A percentile compares a stretch with the other conserved stretches of the same genome.
Evolutionary conservation across 2,888 invertebrate species (phyloP).

Genomic region (Epirrita christyi): DNA sequence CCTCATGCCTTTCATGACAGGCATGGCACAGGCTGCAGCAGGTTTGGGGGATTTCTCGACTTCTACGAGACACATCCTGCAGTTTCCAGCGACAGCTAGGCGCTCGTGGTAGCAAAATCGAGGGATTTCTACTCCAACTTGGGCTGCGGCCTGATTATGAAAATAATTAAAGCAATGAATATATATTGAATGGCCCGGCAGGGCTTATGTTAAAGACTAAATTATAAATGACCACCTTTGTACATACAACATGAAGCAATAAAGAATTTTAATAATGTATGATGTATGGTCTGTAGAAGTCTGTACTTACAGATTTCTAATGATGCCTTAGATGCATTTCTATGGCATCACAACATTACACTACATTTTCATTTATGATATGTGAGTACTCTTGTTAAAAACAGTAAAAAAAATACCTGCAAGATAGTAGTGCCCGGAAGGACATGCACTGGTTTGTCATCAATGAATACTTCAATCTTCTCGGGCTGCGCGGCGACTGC

Average conservation of each 20-base stretch:
- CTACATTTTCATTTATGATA: no score
- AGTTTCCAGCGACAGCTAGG: constrained; percentile 99
- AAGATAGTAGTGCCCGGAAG: constrained; percentile 98
- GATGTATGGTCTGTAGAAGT: no score
- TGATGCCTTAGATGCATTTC: no score
- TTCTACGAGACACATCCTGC: constrained; percentile 99
- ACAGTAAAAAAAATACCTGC: constrained; percentile 86
- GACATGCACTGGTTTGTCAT: constrained; percentile 97
- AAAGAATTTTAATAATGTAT: no score
- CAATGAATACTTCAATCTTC: constrained; percentile 97
- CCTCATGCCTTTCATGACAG: constrained; percentile 99
- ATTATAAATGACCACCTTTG: no score
- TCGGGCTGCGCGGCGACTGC: constrained; percentile 86
- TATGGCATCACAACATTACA: no score
- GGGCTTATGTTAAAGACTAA: no score
- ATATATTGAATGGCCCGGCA: background rate
- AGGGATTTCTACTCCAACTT: constrained; percentile 98
- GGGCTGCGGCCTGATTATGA: constrained; percentile 92
- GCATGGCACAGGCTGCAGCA: constrained; percentile 99
- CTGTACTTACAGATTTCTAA: no score
- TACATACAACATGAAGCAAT: no score
- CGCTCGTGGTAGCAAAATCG: constrained; percentile 99
- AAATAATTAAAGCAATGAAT: background rate
- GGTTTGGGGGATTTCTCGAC: constrained; percentile 99
- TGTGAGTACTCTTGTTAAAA: background rate